Evolutionary conservation across 1,140 invertebrate species (phyloP), one percentile per base, ranked within the genome.

Genomic region (Belonocnema kinseyi): DNA sequence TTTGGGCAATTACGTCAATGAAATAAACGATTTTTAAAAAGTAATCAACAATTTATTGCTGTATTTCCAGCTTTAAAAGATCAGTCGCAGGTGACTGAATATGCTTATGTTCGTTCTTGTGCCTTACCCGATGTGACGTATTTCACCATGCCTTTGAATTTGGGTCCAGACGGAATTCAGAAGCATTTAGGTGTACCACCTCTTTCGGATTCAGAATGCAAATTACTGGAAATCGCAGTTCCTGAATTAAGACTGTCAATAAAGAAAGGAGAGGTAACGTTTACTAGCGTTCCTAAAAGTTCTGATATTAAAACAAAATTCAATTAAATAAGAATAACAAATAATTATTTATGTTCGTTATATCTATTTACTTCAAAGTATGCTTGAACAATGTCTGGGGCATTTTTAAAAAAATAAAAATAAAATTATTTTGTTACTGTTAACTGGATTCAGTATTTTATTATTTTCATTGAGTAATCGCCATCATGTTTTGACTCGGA

Each of bases 161-260:
- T 93, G 11, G 92, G 92, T 17, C 88, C 89, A 13, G 56, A 78
- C 53, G 93, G 93, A 0, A 85, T 94, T 51, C 90, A 91, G 53
- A 92, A 88, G 76, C 91, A 93, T 83, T 86, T 94, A 46, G 93
- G 92, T 11, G 81, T 94, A 21, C 93, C 93, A 14, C 86, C 91
- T 21, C 76, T 94, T 19, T 90, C 89, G 5, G 92, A 92, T 73
- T 92, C 92, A 76, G 93, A 94, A 82, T 91, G 90, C 75, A 92
- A 92, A 80, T 83, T 93, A 11, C 85, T 94, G 4, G 89, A 89
- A 46, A 88, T 90, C 54, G 91, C 91, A 14, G 85, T 93, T 10
- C 92, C 92, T 0, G 84, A 88, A 50, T 86, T 94, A 10, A 87
- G 89, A 50, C 90, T 90, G 66, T 92, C 91, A 71, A 93, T 94